These are phyloP conservation scores for Noctua comes DNA, from an alignment of 2,888 invertebrate species.

Conservation along the genomic window DNA sequence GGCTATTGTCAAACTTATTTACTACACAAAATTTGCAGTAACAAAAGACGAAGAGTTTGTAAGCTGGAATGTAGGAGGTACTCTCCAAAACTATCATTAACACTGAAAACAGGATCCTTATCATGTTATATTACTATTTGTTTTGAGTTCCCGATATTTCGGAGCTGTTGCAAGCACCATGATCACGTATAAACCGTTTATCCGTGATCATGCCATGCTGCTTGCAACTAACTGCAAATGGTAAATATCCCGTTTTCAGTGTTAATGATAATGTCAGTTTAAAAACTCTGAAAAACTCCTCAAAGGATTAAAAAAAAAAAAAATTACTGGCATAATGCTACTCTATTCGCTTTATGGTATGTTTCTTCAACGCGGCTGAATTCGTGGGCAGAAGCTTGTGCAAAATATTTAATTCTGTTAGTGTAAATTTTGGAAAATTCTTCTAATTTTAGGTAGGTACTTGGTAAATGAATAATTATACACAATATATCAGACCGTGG, in stretches of 20 bases:
- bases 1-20: constrained; percentile 8
- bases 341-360: neutral
- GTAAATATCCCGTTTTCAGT: too few relatives aligned
- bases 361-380: neutral
- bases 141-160: too few relatives aligned
- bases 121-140: too few relatives aligned
- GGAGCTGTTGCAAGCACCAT: too few relatives aligned
- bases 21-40: neutral
- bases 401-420: neutral
- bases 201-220: too few relatives aligned
- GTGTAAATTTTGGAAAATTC: neutral
- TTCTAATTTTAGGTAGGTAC: neutral
- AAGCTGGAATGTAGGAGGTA: neutral
- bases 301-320: neutral
- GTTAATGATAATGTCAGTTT: too few relatives aligned
- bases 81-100: neutral
- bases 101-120: too few relatives aligned
- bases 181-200: too few relatives aligned
- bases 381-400: neutral
- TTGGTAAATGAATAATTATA: constrained; percentile 4
- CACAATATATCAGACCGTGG: constrained; percentile 1
- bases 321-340: neutral
- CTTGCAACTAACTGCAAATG: too few relatives aligned
- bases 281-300: neutral
- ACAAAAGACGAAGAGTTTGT: neutral